Conservation (phyloP, 2,797 vertebrate species). For the Thripadectes ignobilis region DNA sequence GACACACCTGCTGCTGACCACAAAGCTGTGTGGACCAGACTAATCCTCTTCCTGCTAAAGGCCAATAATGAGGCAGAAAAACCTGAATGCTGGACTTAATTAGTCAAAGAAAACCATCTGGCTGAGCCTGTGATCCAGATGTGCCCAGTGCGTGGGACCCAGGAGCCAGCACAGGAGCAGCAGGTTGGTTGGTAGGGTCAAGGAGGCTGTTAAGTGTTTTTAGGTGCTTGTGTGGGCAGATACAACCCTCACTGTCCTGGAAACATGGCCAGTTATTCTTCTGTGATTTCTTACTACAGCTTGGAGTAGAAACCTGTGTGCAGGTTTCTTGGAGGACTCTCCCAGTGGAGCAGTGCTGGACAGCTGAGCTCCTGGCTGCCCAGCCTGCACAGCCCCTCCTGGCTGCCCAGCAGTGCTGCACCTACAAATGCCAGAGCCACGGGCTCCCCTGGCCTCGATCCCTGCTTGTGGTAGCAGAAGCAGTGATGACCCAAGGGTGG, state of each 20-base stretch:
- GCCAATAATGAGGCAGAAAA: background rate
- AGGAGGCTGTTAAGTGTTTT: background rate
- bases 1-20: background rate
- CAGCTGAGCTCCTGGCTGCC: background rate
- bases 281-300: background rate
- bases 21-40: background rate
- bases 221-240: background rate
- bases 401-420: background rate
- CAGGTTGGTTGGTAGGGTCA: background rate
- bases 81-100: background rate
- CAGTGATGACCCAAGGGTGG: background rate
- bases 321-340: background rate
- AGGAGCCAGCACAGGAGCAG: background rate
- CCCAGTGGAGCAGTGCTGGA: background rate
- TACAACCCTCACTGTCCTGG: background rate
- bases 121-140: background rate
- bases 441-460: background rate
- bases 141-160: background rate
- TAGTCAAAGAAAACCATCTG: background rate
- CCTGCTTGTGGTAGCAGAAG: background rate
- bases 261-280: background rate
- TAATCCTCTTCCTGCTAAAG: background rate
- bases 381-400: background rate
- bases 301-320: background rate
- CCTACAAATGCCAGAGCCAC: background rate